A percentile compares a stretch with the other conserved stretches of the same genome.
Conservation (phyloP, 2,797 vertebrate species). For the Rhinoraja longicauda region DNA sequence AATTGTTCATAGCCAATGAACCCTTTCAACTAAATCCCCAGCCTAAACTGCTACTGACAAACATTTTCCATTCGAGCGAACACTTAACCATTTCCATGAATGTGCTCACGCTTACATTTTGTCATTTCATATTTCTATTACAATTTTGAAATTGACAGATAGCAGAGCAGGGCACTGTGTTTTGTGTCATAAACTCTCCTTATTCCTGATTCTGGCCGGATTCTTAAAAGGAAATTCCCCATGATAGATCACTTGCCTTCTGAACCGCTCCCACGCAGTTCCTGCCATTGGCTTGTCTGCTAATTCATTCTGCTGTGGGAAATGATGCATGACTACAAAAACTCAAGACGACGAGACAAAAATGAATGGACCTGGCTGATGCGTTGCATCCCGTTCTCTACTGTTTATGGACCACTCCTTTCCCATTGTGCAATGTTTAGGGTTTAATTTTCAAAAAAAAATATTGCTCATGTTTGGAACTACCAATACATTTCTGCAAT, state of each 20-base stretch:
- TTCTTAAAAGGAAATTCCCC: neutral
- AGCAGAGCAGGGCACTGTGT: no score
- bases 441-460: neutral
- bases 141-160: constrained; percentile 7
- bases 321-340: neutral
- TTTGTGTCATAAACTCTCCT: neutral
- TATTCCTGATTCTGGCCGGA: neutral
- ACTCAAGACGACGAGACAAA: neutral
- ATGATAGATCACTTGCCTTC: neutral
- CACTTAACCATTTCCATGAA: constrained; percentile 12
- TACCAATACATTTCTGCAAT: neutral
- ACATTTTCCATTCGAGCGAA: constrained; percentile 20
- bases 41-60: constrained; percentile 33
- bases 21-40: constrained; percentile 34
- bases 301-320: neutral
- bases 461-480: neutral
- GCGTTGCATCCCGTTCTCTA: neutral
- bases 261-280: neutral
- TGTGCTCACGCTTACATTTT: neutral
- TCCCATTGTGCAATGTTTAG: neutral
- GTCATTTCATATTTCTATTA: neutral
- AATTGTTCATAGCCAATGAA: constrained; percentile 33
- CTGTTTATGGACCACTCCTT: neutral
- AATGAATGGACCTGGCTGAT: neutral
- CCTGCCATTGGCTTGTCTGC: neutral